Percentiles rank a stretch among this genome's conserved stretches.
These are phyloP conservation scores for Chrysolina haemoptera DNA, from an alignment of 2,888 invertebrate species.

Conservation along the genomic window DNA sequence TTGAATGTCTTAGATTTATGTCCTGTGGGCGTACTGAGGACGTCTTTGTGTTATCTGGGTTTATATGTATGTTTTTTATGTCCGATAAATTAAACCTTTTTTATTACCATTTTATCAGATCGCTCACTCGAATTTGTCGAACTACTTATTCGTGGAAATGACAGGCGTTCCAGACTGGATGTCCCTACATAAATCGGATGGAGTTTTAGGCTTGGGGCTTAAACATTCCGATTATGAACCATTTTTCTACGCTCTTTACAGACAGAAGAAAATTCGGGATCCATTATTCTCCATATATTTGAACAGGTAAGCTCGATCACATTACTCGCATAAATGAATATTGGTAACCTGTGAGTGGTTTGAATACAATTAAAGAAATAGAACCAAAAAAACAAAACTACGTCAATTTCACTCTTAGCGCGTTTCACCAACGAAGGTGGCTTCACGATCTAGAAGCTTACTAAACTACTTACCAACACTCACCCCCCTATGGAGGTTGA, in stretches of 20 bases:
- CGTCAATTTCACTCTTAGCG: no score
- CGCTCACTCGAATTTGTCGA: slow-evolving; percentile 72
- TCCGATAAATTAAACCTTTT: slow-evolving; percentile 3
- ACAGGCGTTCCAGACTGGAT: slow-evolving; percentile 77
- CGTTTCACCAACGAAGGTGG: no score
- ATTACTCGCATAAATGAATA: no score
- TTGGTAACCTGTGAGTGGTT: no score
- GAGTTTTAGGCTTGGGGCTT: slow-evolving; percentile 79
- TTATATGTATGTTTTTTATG: background rate
- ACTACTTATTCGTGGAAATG: slow-evolving; percentile 83
- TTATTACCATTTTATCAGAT: slow-evolving; percentile 66
- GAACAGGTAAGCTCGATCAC: slow-evolving; percentile 76
- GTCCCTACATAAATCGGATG: slow-evolving; percentile 79
- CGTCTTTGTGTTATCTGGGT: no score
- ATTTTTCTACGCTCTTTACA: slow-evolving; percentile 77
- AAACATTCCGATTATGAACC: slow-evolving; percentile 73
- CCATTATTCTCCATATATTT: slow-evolving; percentile 81
- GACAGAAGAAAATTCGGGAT: slow-evolving; percentile 70
- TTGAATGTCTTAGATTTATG: no score
- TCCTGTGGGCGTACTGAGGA: no score
- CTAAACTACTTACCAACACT: no score
- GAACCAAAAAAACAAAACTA: no score
- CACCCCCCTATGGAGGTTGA: no score
- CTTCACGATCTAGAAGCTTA: no score
- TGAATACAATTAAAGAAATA: no score